Evolutionary conservation across 2,113 vertebrate genomes (phyloP).

Genomic region (Gnathonemus echidnorhynchus): DNA sequence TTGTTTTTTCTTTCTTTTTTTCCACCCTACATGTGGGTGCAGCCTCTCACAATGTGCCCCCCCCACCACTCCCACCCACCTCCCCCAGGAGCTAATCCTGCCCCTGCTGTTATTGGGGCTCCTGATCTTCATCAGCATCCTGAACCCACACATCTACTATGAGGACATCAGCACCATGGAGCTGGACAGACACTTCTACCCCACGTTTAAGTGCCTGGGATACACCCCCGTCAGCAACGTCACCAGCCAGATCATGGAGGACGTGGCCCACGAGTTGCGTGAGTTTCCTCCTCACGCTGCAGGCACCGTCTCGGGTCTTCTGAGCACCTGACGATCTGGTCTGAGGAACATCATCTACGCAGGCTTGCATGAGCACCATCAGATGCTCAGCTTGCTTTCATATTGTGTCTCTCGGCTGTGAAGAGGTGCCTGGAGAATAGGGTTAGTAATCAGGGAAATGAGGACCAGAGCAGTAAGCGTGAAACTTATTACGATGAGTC

Average conservation of each 20-base stretch:
- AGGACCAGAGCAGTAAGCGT: not conserved
- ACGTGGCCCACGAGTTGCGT: constrained; percentile 60
- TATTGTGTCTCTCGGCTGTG: not conserved
- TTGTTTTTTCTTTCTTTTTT: not conserved
- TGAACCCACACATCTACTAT: constrained; percentile 61
- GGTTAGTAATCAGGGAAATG: not conserved
- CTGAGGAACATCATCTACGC: not conserved
- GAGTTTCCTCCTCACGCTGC: constrained; percentile 28
- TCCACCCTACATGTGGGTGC: not conserved
- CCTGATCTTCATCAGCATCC: constrained; percentile 61
- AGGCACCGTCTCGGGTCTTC: not conserved
- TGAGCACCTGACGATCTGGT: not conserved
- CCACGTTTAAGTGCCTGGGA: constrained; percentile 47
- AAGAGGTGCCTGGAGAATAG: not conserved
- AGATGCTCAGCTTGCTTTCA: not conserved
- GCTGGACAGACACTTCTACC: constrained; percentile 42
- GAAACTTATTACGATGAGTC: not conserved
- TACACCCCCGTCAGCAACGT: constrained; percentile 62
- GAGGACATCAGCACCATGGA: constrained; percentile 51
- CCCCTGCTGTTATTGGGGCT: constrained; percentile 53
- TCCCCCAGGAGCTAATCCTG: constrained; percentile 61
- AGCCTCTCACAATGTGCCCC: not conserved
- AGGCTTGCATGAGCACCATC: not conserved
- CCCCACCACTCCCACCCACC: not conserved
- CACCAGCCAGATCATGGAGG: constrained; percentile 69